phyloP scores from a whole-genome alignment of 2,888 invertebrate genomes.

The Sphaerophoria taeniata region DNA sequence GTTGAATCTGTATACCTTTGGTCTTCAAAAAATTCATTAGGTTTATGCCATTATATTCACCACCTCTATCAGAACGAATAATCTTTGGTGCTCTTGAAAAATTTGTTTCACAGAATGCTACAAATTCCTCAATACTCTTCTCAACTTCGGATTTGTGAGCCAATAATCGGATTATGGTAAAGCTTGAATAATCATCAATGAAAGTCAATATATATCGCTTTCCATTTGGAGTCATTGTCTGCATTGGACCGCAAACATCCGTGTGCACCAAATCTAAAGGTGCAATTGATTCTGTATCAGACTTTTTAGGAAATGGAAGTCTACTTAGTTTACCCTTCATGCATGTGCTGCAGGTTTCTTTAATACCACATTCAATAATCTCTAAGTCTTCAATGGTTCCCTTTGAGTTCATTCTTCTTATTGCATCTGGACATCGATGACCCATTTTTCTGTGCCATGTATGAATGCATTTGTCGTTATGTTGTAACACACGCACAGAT shows the following conservation, averaged over 20 bases:
- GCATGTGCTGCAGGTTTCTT: slow-evolving; percentile 29
- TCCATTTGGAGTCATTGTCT: slow-evolving; percentile 74
- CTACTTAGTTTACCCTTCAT: slow-evolving; percentile 37
- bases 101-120: slow-evolving; percentile 55
- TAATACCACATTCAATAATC: too few species aligned
- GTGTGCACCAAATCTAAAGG: slow-evolving; percentile 12
- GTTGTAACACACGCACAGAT: neutral
- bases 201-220: slow-evolving; percentile 77
- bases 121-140: slow-evolving; percentile 55
- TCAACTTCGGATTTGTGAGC: slow-evolving; percentile 56
- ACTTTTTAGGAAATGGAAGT: slow-evolving; percentile 43
- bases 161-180: slow-evolving; percentile 75
- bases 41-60: slow-evolving; percentile 46
- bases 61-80: slow-evolving; percentile 66
- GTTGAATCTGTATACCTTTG: slow-evolving; percentile 50
- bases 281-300: neutral
- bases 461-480: neutral
- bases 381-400: neutral
- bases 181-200: slow-evolving; percentile 78
- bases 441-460: neutral
- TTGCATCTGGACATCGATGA: neutral
- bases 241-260: neutral
- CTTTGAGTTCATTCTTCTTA: neutral
- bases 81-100: slow-evolving; percentile 50
- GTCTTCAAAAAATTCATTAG: slow-evolving; percentile 38